Conservation (phyloP, 2,888 invertebrate species). For the Andrena haemorrhoa region DNA sequence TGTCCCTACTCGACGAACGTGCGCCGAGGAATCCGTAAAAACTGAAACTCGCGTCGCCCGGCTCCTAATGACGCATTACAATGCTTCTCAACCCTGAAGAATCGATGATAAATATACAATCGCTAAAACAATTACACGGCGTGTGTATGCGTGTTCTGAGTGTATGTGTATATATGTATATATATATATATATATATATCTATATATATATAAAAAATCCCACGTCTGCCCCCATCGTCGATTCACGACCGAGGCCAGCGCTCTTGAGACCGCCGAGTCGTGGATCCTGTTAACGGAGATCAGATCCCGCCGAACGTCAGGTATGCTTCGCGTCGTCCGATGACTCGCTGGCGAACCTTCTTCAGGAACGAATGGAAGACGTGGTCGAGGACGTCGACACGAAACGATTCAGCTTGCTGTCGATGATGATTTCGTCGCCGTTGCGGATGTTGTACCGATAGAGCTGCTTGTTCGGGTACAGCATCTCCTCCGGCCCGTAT, state of each 20-base stretch:
- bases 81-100: slow-evolving; percentile 54
- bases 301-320: slow-evolving; percentile 46
- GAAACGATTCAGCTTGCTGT: slow-evolving; percentile 89
- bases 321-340: slow-evolving; percentile 51
- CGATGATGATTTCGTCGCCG: slow-evolving; percentile 96
- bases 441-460: slow-evolving; percentile 96
- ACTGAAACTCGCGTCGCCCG: not conserved
- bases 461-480: slow-evolving; percentile 94
- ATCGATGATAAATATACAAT: slow-evolving; percentile 60
- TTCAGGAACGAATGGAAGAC: slow-evolving; percentile 83
- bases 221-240: slow-evolving; percentile 20
- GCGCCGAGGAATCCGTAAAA: not conserved
- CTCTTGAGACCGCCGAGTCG: not conserved
- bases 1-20: not conserved
- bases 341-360: slow-evolving; percentile 64
- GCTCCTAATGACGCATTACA: not conserved
- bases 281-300: slow-evolving; percentile 50
- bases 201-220: slow-evolving; percentile 33
- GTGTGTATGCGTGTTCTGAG: not conserved
- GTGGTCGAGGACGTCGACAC: slow-evolving; percentile 78
- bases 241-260: slow-evolving; percentile 32
- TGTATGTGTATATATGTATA: not conserved
- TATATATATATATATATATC: slow-evolving; percentile 42
- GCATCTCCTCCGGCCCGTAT: slow-evolving; percentile 94
- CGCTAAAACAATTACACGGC: slow-evolving; percentile 61